phyloP scores from a whole-genome alignment of 2,888 invertebrate genomes.

The Enoplolaimus lenunculus region DNA sequence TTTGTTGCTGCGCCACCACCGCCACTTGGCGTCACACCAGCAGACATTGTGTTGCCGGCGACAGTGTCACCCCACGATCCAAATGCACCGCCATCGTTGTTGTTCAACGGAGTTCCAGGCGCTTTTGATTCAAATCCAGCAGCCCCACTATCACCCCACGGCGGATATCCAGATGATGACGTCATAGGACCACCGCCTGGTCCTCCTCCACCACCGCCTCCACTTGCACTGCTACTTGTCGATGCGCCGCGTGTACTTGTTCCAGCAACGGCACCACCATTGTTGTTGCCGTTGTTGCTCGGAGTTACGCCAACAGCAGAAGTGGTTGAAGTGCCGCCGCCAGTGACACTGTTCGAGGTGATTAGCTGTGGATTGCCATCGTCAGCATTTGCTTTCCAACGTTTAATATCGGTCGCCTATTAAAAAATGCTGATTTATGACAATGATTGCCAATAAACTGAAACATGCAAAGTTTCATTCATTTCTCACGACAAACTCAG shows the following conservation, averaged over 20 bases:
- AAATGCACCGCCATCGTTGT: not conserved
- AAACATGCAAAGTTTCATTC: not conserved
- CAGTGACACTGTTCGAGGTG: not conserved
- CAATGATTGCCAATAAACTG: not conserved
- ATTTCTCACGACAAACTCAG: not conserved
- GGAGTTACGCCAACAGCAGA: not conserved
- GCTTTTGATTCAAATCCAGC: not conserved
- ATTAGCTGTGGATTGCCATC: conserved; percentile 9
- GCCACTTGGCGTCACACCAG: not conserved
- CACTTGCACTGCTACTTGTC: not conserved
- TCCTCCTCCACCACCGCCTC: not conserved
- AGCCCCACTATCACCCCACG: not conserved
- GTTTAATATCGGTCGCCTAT: conserved; percentile 14
- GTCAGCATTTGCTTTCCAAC: conserved; percentile 14
- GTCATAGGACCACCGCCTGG: not conserved
- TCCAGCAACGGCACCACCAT: not conserved
- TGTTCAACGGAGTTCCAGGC: not conserved
- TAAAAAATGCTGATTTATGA: not conserved
- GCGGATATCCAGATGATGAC: not conserved
- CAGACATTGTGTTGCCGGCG: not conserved
- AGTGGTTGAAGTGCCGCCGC: not conserved
- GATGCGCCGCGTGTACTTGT: too few relatives aligned
- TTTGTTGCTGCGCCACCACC: not conserved
- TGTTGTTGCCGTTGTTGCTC: not conserved
- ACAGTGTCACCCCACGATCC: not conserved